Conservation (phyloP, 2,888 invertebrate species). For the Cataglyphis albicans region DNA sequence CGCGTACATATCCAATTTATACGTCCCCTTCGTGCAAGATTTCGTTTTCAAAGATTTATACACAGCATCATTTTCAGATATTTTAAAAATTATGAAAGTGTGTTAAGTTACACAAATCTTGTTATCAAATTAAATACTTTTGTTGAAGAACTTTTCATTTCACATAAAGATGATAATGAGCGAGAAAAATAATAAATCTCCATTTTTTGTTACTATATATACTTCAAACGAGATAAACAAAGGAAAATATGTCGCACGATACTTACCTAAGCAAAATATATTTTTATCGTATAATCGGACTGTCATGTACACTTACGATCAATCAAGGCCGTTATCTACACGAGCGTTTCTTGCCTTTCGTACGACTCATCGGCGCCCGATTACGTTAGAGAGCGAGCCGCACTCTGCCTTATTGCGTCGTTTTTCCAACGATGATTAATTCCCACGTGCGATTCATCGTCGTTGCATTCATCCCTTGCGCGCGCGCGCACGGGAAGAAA, state of each 20-base stretch:
- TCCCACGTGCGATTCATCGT: constrained; percentile 60
- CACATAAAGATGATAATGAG: neutral
- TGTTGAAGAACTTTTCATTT: neutral
- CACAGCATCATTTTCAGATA: neutral
- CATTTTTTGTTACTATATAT: neutral
- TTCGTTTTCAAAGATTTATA: neutral
- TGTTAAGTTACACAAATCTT: neutral
- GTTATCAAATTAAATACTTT: neutral
- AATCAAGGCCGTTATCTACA: constrained; percentile 73
- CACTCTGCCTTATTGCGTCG: constrained; percentile 74
- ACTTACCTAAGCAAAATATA: neutral
- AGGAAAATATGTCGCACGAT: constrained; percentile 47
- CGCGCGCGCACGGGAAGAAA: constrained; percentile 36
- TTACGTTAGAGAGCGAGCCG: constrained; percentile 70
- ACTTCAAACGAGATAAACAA: constrained; percentile 50
- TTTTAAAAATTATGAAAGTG: neutral
- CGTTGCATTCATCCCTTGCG: constrained; percentile 58
- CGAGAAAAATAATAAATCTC: neutral
- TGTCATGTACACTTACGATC: constrained; percentile 72
- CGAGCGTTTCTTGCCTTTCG: constrained; percentile 65
- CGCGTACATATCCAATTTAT: constrained; percentile 24
- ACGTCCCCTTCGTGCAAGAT: neutral
- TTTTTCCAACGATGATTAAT: constrained; percentile 76
- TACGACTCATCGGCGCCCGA: constrained; percentile 73
- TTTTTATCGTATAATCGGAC: constrained; percentile 53